phyloP scores from a whole-genome alignment of 2,797 vertebrate genomes.

The Microctenopoma lineatum region DNA sequence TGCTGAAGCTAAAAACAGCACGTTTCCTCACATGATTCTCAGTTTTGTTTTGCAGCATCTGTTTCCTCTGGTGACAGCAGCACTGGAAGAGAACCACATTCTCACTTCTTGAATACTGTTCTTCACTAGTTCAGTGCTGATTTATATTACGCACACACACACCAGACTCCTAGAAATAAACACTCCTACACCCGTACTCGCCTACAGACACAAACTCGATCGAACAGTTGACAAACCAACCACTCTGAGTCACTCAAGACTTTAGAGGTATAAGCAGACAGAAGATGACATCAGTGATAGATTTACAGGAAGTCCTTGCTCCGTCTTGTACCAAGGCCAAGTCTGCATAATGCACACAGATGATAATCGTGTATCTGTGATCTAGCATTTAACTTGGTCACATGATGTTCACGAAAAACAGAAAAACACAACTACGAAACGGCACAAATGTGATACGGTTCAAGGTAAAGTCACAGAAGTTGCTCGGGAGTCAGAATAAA shows the following conservation, averaged over 20 bases:
- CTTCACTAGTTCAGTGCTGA: constrained; percentile 34
- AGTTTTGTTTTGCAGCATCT: constrained; percentile 74
- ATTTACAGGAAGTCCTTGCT: constrained; percentile 64
- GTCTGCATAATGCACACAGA: constrained; percentile 31
- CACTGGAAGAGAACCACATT: constrained; percentile 54
- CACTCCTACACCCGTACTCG: constrained; percentile 32
- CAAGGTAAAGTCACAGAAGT: constrained; percentile 7
- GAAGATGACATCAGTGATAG: constrained; percentile 68
- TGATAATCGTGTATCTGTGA: constrained; percentile 23
- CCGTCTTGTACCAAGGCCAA: constrained; percentile 33
- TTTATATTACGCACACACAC: constrained; percentile 22
- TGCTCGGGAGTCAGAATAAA: background rate
- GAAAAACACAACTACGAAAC: constrained; percentile 15
- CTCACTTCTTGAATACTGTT: constrained; percentile 73
- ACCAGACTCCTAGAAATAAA: constrained; percentile 54
- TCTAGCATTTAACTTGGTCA: constrained; percentile 18
- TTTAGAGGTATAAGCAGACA: constrained; percentile 62
- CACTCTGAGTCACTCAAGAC: constrained; percentile 58
- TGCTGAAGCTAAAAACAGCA: constrained; percentile 52
- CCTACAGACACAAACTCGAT: constrained; percentile 40
- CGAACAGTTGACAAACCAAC: constrained; percentile 47
- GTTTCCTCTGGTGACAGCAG: constrained; percentile 73
- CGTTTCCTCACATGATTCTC: constrained; percentile 57
- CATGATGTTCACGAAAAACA: constrained; percentile 8
- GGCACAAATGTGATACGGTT: constrained; percentile 20